Conservation (phyloP, 2,797 vertebrate genomes). For the Steatocranus sp. region DNA sequence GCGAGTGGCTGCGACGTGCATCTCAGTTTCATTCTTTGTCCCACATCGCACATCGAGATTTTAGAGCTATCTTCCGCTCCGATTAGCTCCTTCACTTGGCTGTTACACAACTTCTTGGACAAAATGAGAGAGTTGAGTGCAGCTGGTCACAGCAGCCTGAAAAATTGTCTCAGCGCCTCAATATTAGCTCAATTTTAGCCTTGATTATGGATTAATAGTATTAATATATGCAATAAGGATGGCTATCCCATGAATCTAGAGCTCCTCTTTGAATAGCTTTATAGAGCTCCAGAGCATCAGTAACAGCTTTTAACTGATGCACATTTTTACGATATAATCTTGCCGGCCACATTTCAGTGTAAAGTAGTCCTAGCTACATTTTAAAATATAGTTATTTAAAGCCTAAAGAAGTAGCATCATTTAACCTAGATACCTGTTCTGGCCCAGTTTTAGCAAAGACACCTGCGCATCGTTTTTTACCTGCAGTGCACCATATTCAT, state of each 20-base stretch:
- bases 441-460: neutral
- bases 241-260: neutral
- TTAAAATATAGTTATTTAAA: neutral
- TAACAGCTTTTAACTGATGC: neutral
- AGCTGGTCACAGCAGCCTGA: slow-evolving; percentile 1
- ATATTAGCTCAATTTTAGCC: neutral
- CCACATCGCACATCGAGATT: slow-evolving; percentile 31
- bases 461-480: neutral
- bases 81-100: slow-evolving; percentile 32
- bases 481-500: neutral
- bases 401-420: neutral
- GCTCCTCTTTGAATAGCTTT: neutral
- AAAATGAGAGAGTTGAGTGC: slow-evolving; percentile 5
- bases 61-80: slow-evolving; percentile 45
- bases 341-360: neutral
- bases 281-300: neutral
- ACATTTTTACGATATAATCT: neutral
- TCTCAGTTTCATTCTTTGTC: slow-evolving; percentile 43
- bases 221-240: neutral
- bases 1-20: slow-evolving; percentile 24
- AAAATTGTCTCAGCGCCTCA: slow-evolving; percentile 2
- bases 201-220: neutral
- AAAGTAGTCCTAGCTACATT: neutral
- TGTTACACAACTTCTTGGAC: slow-evolving; percentile 42
- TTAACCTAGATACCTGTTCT: neutral